phyloP scores from a whole-genome alignment of 2,888 invertebrate genomes.

The Pilophorus perplexus region DNA sequence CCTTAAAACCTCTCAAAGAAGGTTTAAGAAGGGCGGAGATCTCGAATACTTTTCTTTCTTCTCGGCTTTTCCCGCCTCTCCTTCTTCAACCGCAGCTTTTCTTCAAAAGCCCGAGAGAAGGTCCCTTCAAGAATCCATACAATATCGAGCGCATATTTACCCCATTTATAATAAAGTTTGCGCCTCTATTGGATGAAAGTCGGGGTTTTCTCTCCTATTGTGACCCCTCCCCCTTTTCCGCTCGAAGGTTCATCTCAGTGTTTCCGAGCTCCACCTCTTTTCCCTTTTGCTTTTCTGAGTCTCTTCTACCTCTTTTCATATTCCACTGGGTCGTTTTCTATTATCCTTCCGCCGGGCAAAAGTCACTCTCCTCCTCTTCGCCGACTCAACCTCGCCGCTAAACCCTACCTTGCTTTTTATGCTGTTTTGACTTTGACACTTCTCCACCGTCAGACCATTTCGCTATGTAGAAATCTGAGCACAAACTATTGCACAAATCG shows the following conservation, averaged over 20 bases:
- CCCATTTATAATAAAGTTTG: constrained; percentile 46
- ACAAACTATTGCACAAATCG: too few relatives aligned
- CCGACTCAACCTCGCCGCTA: too few relatives aligned
- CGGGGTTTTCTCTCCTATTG: constrained; percentile 10
- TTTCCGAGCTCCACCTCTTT: constrained; percentile 31
- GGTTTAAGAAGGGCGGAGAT: constrained; percentile 6
- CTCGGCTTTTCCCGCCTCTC: constrained; percentile 13
- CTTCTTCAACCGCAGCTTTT: constrained; percentile 15
- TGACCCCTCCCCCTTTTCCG: neutral
- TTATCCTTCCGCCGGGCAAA: neutral
- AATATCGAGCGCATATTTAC: constrained; percentile 46
- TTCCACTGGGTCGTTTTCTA: constrained; percentile 1
- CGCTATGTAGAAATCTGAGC: too few relatives aligned
- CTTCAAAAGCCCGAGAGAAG: neutral
- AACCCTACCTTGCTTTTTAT: too few relatives aligned
- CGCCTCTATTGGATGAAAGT: constrained; percentile 32
- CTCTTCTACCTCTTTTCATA: constrained; percentile 10
- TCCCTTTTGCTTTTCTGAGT: constrained; percentile 10
- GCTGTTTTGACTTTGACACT: too few relatives aligned
- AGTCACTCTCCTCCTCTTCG: neutral
- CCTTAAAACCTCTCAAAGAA: constrained; percentile 24
- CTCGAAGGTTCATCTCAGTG: constrained; percentile 8
- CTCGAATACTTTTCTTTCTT: constrained; percentile 20
- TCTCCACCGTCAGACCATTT: too few relatives aligned
- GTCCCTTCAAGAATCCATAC: constrained; percentile 39